Conservation (phyloP, 64 coral and sea anemone genomes). For the Stylophora pistillata region DNA sequence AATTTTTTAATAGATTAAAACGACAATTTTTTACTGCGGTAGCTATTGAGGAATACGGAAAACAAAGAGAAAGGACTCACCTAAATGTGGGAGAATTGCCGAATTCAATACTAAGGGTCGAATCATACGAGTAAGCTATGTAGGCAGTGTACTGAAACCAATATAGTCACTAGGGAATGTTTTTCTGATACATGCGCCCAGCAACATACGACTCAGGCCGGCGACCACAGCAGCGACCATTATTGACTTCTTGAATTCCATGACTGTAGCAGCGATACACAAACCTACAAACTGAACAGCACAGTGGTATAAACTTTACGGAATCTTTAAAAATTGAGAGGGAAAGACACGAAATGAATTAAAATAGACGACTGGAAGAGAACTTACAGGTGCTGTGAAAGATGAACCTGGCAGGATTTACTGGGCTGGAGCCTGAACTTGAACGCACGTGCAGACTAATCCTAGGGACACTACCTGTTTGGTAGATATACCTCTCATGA, state of each 20-base stretch:
- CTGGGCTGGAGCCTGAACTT: too few species aligned
- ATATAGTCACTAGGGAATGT: slow-evolving; percentile 71
- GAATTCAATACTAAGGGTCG: slow-evolving; percentile 69
- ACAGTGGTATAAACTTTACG: neutral
- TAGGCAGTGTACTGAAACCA: slow-evolving; percentile 85
- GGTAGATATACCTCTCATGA: too few species aligned
- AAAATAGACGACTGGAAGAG: too few species aligned
- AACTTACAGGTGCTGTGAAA: too few species aligned
- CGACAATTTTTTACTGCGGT: too few species aligned
- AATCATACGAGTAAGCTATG: slow-evolving; percentile 75
- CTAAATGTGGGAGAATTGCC: slow-evolving; percentile 56
- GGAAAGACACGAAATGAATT: too few species aligned
- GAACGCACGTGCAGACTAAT: too few species aligned
- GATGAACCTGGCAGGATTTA: too few species aligned
- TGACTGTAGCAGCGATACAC: slow-evolving; percentile 83
- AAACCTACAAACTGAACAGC: slow-evolving; percentile 83
- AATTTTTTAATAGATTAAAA: neutral
- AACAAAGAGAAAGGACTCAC: slow-evolving; percentile 30
- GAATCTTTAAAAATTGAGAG: too few species aligned
- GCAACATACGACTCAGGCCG: slow-evolving; percentile 69
- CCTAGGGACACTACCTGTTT: too few species aligned
- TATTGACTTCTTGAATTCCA: slow-evolving; percentile 85
- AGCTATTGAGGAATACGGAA: too few species aligned
- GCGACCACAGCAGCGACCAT: slow-evolving; percentile 62
- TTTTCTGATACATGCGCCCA: slow-evolving; percentile 79